These are phyloP conservation scores for Nyctereutes procyonoides DNA, from an alignment of 2,113 vertebrate genomes.

Conservation along the genomic window DNA sequence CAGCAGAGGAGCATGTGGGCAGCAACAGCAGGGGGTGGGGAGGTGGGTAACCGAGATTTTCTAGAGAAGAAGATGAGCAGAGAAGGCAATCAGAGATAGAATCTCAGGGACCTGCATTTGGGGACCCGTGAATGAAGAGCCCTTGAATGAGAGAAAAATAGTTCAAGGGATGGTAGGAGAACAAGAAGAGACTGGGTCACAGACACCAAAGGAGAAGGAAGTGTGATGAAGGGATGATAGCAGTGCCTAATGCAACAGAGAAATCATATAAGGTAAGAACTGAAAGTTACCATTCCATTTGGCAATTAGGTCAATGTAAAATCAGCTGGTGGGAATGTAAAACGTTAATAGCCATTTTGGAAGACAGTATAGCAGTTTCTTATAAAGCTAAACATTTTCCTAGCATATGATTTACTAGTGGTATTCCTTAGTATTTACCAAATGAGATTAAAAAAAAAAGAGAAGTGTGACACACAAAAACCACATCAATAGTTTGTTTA, in stretches of 20 bases:
- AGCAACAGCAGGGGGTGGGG: background rate
- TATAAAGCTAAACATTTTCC: background rate
- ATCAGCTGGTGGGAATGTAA: background rate
- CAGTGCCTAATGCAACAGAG: background rate
- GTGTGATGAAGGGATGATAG: background rate
- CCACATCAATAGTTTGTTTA: background rate
- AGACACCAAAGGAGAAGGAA: background rate
- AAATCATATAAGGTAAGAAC: background rate
- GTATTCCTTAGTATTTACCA: background rate
- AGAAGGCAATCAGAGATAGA: background rate
- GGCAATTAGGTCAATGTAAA: background rate
- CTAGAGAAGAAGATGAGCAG: background rate
- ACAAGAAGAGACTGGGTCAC: background rate
- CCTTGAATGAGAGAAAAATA: background rate
- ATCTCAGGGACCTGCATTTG: background rate
- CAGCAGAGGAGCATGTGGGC: slow-evolving; percentile 55
- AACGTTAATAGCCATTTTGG: background rate
- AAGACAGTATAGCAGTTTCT: background rate
- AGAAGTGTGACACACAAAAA: background rate
- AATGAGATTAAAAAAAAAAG: background rate
- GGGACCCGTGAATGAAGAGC: background rate
- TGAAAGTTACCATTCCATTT: background rate
- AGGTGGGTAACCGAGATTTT: background rate
- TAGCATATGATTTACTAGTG: background rate
- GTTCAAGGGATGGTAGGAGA: background rate